Conservation (phyloP, 2,797 vertebrate genomes). For the Amniataba percoides region DNA sequence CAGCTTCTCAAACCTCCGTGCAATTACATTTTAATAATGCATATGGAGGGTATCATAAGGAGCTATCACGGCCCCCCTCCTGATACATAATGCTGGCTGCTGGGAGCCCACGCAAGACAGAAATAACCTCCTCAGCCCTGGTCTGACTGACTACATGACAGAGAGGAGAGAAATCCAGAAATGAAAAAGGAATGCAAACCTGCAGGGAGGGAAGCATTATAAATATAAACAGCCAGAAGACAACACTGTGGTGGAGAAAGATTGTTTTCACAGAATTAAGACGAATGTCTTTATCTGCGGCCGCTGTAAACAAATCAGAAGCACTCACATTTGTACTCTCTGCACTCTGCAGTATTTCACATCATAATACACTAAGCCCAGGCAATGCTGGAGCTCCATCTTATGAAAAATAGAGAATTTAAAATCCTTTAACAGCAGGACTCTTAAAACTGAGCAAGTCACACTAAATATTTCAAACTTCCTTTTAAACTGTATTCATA, state of each 20-base stretch:
- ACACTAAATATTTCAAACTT: conserved; percentile 56
- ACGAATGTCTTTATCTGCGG: conserved; percentile 31
- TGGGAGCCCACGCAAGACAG: conserved; percentile 77
- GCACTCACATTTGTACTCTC: conserved; percentile 24
- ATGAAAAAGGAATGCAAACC: conserved; percentile 27
- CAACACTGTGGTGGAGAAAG: conserved; percentile 15
- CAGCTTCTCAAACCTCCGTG: conserved; percentile 62
- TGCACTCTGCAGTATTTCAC: conserved; percentile 31
- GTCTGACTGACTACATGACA: conserved; percentile 68
- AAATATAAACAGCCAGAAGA: conserved; percentile 11
- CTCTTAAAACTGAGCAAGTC: conserved; percentile 19
- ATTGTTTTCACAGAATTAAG: conserved; percentile 39
- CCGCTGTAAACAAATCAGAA: conserved; percentile 45
- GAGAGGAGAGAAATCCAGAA: conserved; percentile 51
- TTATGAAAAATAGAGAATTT: conserved; percentile 48
- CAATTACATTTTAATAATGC: conserved; percentile 82
- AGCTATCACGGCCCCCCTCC: conserved; percentile 66
- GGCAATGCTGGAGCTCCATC: conserved; percentile 11
- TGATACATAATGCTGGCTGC: conserved; percentile 74
- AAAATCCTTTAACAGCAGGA: conserved; percentile 44
- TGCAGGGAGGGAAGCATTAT: conserved; percentile 31
- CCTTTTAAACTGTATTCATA: conserved; percentile 18
- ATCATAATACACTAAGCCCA: conserved; percentile 17
- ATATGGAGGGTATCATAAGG: conserved; percentile 74
- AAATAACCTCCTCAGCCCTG: conserved; percentile 75